phyloP scores from a whole-genome alignment of 2,797 vertebrate species.

The Champsocephalus gunnari region DNA sequence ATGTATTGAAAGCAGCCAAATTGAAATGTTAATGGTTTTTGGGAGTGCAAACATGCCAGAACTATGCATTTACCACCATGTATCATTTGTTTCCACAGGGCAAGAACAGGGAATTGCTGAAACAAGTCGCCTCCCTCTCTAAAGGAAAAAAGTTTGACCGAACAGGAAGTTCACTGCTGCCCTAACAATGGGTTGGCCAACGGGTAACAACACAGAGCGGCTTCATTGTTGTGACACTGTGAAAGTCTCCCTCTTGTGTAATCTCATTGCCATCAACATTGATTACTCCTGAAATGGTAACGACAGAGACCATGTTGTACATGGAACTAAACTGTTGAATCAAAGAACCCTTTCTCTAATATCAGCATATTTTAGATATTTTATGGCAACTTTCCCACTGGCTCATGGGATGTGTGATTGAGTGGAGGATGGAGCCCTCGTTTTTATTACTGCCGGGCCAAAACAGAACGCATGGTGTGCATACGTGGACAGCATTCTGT shows the following conservation, averaged over 20 bases:
- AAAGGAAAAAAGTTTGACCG: constrained; percentile 99
- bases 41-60: too few relatives aligned
- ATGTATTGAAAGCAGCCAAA: too few relatives aligned
- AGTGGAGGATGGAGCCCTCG: constrained; percentile 61
- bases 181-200: constrained; percentile 85
- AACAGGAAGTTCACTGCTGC: constrained; percentile 92
- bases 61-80: neutral
- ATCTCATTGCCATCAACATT: constrained; percentile 68
- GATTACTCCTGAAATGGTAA: constrained; percentile 57
- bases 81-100: constrained; percentile 81
- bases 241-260: constrained; percentile 81
- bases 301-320: constrained; percentile 65
- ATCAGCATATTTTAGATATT: constrained; percentile 75
- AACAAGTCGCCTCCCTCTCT: constrained; percentile 97
- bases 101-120: constrained; percentile 98
- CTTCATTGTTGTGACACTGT: constrained; percentile 85
- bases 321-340: constrained; percentile 66
- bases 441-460: constrained; percentile 80
- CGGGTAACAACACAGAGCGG: constrained; percentile 67
- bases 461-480: constrained; percentile 73
- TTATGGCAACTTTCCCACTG: constrained; percentile 69
- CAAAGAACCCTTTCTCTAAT: constrained; percentile 62
- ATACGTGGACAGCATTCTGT: constrained; percentile 70
- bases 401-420: constrained; percentile 51
- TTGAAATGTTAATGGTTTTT: neutral